Conservation (phyloP, 2,888 invertebrate species). For the Charanyca ferruginea region DNA sequence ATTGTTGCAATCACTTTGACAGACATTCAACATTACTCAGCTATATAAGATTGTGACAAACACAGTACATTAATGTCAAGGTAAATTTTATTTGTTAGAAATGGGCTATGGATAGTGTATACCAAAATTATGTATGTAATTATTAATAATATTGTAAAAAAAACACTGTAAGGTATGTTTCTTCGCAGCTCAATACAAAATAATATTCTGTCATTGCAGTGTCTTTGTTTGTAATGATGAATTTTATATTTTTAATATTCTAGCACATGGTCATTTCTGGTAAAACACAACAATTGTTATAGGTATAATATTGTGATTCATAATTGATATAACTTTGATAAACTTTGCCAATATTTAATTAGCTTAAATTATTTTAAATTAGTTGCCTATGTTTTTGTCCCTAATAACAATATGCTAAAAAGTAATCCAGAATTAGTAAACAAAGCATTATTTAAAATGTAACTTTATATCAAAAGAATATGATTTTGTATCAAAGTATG, state of each 20-base stretch:
- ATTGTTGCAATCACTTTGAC: conserved; percentile 42
- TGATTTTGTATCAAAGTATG: conserved; percentile 30
- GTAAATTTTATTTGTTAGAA: conserved; percentile 44
- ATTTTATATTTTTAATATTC: background rate
- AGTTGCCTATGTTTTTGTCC: conserved; percentile 18
- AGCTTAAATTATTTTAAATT: conserved; percentile 23
- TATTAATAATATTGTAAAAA: conserved; percentile 27
- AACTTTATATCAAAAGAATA: conserved; percentile 22
- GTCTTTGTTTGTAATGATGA: conserved; percentile 6
- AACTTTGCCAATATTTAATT: conserved; percentile 40
- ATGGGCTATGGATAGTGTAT: conserved; percentile 50
- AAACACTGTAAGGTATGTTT: conserved; percentile 37
- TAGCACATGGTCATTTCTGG: conserved; percentile 27
- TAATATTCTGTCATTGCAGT: conserved; percentile 11
- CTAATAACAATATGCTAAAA: conserved; percentile 10
- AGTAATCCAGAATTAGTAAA: background rate
- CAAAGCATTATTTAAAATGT: background rate
- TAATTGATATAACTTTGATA: conserved; percentile 26
- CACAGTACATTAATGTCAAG: conserved; percentile 44
- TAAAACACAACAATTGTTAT: conserved; percentile 28
- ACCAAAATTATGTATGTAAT: conserved; percentile 54
- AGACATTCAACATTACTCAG: conserved; percentile 33
- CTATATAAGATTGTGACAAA: conserved; percentile 36
- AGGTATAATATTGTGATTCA: conserved; percentile 21
- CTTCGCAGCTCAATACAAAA: conserved; percentile 27